Evolutionary conservation across 2,113 vertebrate genomes (phyloP).

Genomic region (Epinephelus lanceolatus): DNA sequence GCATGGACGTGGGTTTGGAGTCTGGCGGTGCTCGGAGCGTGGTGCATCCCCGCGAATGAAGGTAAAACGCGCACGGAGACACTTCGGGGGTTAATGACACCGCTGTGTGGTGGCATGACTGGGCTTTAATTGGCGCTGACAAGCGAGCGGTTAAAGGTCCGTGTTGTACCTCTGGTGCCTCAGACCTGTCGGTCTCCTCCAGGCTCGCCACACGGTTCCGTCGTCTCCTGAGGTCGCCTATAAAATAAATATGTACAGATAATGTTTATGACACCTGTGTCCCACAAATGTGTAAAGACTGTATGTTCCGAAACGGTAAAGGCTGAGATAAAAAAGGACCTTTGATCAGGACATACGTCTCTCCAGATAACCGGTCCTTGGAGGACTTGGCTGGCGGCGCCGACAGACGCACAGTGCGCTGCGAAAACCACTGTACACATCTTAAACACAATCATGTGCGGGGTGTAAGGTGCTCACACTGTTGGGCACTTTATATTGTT

Average conservation of each 20-base stretch:
- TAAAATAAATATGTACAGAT: background rate
- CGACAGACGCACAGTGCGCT: slow-evolving; percentile 48
- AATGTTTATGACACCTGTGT: slow-evolving; percentile 39
- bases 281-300: background rate
- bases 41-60: slow-evolving; percentile 80
- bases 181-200: background rate
- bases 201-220: background rate
- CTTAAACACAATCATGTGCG: slow-evolving; percentile 5
- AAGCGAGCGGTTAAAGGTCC: slow-evolving; percentile 18
- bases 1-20: slow-evolving; percentile 75
- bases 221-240: slow-evolving; percentile 2
- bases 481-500: background rate
- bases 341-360: slow-evolving; percentile 49
- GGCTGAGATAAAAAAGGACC: slow-evolving; percentile 18
- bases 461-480: background rate
- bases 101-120: rapidly evolving
- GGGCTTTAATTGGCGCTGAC: slow-evolving; percentile 22
- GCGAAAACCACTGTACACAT: slow-evolving; percentile 10
- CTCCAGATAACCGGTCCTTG: slow-evolving; percentile 36
- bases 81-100: background rate
- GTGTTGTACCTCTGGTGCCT: background rate
- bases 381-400: slow-evolving; percentile 39
- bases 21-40: slow-evolving; percentile 54
- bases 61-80: slow-evolving; percentile 57
- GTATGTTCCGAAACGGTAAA: background rate